Evolutionary conservation across 2,888 invertebrate genomes (phyloP).

Genomic region (Sinhomidia bicolor): DNA sequence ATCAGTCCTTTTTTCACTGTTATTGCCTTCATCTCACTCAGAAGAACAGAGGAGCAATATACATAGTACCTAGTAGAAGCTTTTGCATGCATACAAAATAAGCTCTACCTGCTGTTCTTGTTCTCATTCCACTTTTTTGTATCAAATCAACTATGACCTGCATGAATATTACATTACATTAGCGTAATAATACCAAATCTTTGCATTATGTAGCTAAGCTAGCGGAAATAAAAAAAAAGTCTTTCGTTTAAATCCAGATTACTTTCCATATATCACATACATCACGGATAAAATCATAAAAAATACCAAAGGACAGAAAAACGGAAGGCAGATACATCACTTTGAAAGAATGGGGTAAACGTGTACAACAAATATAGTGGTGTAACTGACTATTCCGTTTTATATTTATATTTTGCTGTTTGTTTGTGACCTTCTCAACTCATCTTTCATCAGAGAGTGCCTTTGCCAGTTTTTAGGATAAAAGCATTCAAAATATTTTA

Average conservation of each 20-base stretch:
- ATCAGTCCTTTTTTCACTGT: constrained; percentile 14
- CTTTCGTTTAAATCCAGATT: neutral
- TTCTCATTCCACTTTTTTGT: neutral
- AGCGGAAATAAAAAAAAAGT: neutral
- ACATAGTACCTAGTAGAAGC: neutral
- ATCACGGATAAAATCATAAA: neutral
- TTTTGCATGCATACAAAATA: neutral
- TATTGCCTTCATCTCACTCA: neutral
- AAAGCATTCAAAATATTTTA: neutral
- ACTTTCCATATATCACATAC: neutral
- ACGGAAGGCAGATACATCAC: neutral
- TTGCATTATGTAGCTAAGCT: neutral
- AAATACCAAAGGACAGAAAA: neutral
- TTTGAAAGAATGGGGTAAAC: neutral
- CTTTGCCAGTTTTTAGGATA: neutral
- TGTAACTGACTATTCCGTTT: neutral
- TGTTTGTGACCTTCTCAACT: constrained; percentile 42
- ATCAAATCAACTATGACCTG: neutral
- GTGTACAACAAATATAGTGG: constrained; percentile 4
- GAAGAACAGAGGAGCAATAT: neutral
- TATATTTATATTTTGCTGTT: neutral
- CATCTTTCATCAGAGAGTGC: neutral
- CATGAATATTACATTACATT: neutral
- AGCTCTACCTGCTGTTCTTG: neutral
- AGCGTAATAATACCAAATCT: neutral